Evolutionary conservation across 2,113 vertebrate species (phyloP), one percentile per base, ranked within the genome.

Genomic region (Grus americana): DNA sequence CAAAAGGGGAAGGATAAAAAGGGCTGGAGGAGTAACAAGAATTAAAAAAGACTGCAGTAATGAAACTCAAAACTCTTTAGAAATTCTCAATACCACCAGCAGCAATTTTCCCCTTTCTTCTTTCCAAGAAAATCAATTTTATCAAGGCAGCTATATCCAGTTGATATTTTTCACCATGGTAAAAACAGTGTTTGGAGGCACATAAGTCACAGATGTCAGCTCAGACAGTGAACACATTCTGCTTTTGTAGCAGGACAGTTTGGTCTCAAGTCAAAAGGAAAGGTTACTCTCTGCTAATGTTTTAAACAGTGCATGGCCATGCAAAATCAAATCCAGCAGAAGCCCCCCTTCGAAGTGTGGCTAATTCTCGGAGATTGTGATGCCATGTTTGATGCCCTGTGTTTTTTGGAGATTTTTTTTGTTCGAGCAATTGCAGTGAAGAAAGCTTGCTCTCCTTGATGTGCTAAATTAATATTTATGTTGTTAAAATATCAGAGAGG

Each of bases 391-490:
- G 92, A 93, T 94, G 75, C 42, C 65, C 83, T 79, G 30, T 85
- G 38, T 63, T 97, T 95, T 88, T 7, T 30, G 30, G 57, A 93
- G 58, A 68, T 67, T 88, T 96, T 96, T 87, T 96, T 95, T 87
- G 65, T 79, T 88, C 2, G 1, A 92, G 71, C 4, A 5, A 87
- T 79, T 95, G 50, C 44, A 90, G 54, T 61, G 67, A 95, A 91
- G 70, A 80, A 91, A 93, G 54, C 42, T 59, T 80, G 88, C 96
- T 96, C 95, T 96, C 80, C 93, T 97, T 96, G 96, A 97, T 96
- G 70, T 87, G 54, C 72, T 97, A 97, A 98, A 98, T 98, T 98
- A 98, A 98, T 98, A 98, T 98, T 98, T 98, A 98, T 91, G 67
- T 96, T 97, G 92, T 94, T 97, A 97, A 98, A 98, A 97, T 98